Base-by-base conservation (phyloP, 2,797 vertebrate species). In the Neopelma chrysocephalum region DNA sequence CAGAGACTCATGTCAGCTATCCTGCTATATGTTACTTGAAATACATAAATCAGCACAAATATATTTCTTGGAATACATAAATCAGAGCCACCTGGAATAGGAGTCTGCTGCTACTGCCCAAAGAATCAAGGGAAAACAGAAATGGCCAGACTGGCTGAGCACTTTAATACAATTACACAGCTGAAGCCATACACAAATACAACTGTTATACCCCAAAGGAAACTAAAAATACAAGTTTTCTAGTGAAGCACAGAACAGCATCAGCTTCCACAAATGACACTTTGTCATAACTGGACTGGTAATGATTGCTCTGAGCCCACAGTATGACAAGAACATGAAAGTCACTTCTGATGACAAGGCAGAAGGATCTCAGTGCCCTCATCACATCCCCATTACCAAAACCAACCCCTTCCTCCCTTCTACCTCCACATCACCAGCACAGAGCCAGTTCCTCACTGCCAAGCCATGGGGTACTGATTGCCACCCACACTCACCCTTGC, bases 401-500 rank as follows among this genome's bases (percentile, higher is more conserved):
- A 60, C 38, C 18, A 31, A 57, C 51, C 78, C 48, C 42, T 71
- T 69, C 32, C 47, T 93, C 72, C 65, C 25, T 89, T 70, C 40
- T 65, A 12, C 36, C 50, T 65, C 47, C 50, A 14, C 22, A 50
- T 56, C 31, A 69, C 7, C 78, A 93, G 34, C 76, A 70, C 34
- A 53, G 42, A 75, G 62, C 6, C n/a, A 53, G 60, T 0, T 48
- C 45, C 56, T 76, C 70, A 11, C 1, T 38, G 56, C 73, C 60
- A 50, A 85, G n/a, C 40, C 43, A 43, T 10, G 23, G 57, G 18
- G 2, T 51, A 50, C 3, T 51, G 23, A 43, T 53, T 51, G 57
- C 26, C 77, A 72, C 40, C 51, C 81, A 82, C 66, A 90, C 86
- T 95, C 94, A 95, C 90, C 95, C 90, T 90, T 48, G 73, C 51